Evolutionary conservation across 2,113 vertebrate species (phyloP).

Genomic region (Antigone vipio): DNA sequence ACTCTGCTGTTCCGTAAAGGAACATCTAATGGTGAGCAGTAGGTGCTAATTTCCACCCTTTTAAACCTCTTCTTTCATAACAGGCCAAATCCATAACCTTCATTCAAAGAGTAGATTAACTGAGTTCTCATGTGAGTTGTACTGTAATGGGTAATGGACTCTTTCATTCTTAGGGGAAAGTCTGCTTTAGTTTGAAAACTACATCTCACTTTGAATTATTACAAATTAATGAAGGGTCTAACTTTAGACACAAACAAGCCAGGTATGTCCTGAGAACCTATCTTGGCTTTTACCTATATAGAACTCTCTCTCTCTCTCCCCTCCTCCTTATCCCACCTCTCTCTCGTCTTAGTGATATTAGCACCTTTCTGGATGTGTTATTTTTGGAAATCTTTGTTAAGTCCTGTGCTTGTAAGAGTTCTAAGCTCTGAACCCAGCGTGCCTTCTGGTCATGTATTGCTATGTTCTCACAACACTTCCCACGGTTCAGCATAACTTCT

Average conservation of each 20-base stretch:
- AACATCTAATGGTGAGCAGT: background rate
- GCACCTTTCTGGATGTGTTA: background rate
- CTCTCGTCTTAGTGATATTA: background rate
- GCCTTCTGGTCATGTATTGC: background rate
- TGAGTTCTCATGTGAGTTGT: background rate
- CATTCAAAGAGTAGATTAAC: background rate
- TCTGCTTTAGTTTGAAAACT: background rate
- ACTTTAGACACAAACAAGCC: background rate
- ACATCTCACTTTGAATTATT: background rate
- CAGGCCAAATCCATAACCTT: background rate
- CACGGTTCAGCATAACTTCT: background rate
- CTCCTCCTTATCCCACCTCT: background rate
- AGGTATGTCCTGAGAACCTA: background rate
- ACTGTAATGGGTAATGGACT: background rate
- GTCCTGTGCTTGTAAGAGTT: background rate
- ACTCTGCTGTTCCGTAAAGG: background rate
- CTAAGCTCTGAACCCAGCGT: background rate
- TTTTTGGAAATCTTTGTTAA: background rate
- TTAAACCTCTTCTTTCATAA: background rate
- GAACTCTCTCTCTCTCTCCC: background rate
- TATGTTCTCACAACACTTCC: background rate
- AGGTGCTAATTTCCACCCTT: background rate
- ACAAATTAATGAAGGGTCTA: background rate
- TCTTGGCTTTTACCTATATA: background rate
- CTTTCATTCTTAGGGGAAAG: background rate